Conservation (phyloP, 2,888 invertebrate species). For the Rhyacophila evoluta region DNA sequence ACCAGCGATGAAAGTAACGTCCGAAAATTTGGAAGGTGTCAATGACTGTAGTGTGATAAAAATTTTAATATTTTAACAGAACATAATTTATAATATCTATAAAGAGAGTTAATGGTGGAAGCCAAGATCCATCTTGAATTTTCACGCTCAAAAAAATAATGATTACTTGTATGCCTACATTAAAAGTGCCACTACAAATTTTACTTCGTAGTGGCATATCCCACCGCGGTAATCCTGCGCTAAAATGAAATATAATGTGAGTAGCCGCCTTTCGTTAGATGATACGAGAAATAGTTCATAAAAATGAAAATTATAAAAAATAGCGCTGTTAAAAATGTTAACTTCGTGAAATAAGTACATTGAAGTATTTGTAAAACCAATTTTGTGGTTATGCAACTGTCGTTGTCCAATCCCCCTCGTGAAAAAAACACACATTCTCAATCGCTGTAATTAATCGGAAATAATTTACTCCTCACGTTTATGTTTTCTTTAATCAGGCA, state of each 20-base stretch:
- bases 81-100: no score
- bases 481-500: no score
- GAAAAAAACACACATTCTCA: not conserved
- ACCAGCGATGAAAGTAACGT: no score
- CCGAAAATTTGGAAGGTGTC: no score
- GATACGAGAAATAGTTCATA: not conserved
- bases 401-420: conserved; percentile 27
- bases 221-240: not conserved
- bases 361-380: conserved; percentile 47
- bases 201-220: not conserved
- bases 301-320: conserved; percentile 8
- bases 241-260: not conserved
- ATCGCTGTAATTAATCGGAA: conserved; percentile 19
- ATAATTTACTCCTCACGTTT: no score
- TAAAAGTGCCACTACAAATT: no score
- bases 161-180: no score
- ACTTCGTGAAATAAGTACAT: conserved; percentile 41
- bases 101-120: no score
- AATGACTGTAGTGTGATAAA: no score
- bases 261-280: conserved; percentile 10
- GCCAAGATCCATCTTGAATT: no score
- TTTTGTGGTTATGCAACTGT: conserved; percentile 47
- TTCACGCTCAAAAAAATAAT: no score
- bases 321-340: conserved; percentile 26
- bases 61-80: no score